Evolutionary conservation across 1,140 invertebrate genomes (phyloP).

Genomic region (Zaprionus camerounensis): DNA sequence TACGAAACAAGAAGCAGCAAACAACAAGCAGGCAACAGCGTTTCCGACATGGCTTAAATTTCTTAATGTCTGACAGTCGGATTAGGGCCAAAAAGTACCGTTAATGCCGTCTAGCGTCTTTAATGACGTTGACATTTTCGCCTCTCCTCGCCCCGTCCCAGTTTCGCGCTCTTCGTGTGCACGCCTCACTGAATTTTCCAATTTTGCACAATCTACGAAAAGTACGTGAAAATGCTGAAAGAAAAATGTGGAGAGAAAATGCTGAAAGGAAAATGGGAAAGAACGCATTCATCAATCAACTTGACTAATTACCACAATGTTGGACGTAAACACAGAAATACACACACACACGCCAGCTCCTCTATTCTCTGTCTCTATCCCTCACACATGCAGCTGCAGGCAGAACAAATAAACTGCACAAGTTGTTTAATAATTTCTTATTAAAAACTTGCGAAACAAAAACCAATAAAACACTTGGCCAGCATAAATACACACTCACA

Average conservation of each 20-base stretch:
- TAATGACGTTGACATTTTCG: slow-evolving; percentile 70
- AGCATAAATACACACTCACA: slow-evolving; percentile 13
- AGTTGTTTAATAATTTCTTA: slow-evolving; percentile 80
- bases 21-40: not conserved
- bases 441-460: slow-evolving; percentile 66
- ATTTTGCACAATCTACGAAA: slow-evolving; percentile 19
- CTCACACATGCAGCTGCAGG: not conserved
- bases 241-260: not conserved
- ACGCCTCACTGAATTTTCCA: slow-evolving; percentile 46
- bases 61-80: slow-evolving; percentile 64
- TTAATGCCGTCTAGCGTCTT: slow-evolving; percentile 52
- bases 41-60: slow-evolving; percentile 55
- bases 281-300: slow-evolving; percentile 73
- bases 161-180: not conserved
- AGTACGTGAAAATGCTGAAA: slow-evolving; percentile 25
- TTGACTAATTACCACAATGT: slow-evolving; percentile 77
- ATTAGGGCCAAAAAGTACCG: slow-evolving; percentile 56
- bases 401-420: slow-evolving; percentile 54
- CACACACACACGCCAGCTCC: not conserved
- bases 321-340: slow-evolving; percentile 38
- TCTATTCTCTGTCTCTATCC: not conserved
- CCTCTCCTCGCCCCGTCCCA: not conserved
- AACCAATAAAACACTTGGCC: slow-evolving; percentile 42
- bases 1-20: not conserved
- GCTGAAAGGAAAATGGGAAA: not conserved